A percentile compares a stretch with the other conserved stretches of the same genome.
Conservation (phyloP, 2,888 invertebrate genomes). For the Erannis defoliaria region DNA sequence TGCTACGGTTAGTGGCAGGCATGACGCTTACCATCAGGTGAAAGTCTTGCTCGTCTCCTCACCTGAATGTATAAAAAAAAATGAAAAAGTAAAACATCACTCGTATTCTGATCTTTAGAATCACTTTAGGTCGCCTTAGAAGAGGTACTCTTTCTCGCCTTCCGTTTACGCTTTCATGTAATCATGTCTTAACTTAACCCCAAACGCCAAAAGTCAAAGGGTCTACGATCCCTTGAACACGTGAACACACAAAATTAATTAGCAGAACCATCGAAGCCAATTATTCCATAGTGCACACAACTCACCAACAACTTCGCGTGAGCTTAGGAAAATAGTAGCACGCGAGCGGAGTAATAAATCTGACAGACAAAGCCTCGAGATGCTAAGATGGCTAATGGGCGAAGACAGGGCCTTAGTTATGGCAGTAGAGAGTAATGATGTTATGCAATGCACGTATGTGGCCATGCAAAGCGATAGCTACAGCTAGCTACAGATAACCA, state of each 20-base stretch:
- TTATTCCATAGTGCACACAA: slow-evolving; percentile 39
- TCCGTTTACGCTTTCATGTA: no score
- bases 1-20: no score
- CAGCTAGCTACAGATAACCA: background rate
- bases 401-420: slow-evolving; percentile 51
- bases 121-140: no score
- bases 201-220: slow-evolving; percentile 15
- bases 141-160: no score
- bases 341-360: slow-evolving; percentile 55
- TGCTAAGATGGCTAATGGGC: slow-evolving; percentile 60
- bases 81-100: no score
- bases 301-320: slow-evolving; percentile 41
- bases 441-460: slow-evolving; percentile 21
- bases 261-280: slow-evolving; percentile 38
- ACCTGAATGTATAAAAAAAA: no score
- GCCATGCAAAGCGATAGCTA: background rate
- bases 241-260: slow-evolving; percentile 25
- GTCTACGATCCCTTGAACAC: background rate
- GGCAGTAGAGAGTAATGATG: slow-evolving; percentile 28
- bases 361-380: slow-evolving; percentile 49
- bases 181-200: slow-evolving; percentile 14
- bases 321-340: slow-evolving; percentile 33
- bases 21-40: no score
- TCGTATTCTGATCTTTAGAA: no score
- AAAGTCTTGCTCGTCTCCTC: no score